These are phyloP conservation scores for Leptinotarsa haldemani DNA, from an alignment of 2,888 invertebrate species.

Conservation along the genomic window DNA sequence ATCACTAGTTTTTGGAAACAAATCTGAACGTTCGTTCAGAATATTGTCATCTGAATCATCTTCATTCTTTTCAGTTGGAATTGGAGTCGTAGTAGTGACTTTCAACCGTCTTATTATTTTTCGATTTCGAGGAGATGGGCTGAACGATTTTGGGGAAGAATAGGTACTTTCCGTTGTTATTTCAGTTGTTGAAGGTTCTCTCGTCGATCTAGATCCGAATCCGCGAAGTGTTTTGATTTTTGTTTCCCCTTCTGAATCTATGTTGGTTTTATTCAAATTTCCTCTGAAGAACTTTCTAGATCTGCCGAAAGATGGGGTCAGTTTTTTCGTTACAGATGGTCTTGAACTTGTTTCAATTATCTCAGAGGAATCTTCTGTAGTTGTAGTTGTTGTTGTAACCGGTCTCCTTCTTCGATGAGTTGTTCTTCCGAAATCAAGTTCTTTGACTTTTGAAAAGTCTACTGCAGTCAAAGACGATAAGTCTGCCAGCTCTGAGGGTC, in stretches of 20 bases:
- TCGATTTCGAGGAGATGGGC: slow-evolving; percentile 39
- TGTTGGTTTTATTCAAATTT: slow-evolving; percentile 24
- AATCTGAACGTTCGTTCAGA: neutral
- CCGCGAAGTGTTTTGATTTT: slow-evolving; percentile 18
- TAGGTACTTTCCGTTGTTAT: neutral
- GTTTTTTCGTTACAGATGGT: slow-evolving; percentile 45
- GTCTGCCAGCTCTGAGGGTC: slow-evolving; percentile 66
- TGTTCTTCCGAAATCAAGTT: slow-evolving; percentile 40
- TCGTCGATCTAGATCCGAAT: neutral
- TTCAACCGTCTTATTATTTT: slow-evolving; percentile 54
- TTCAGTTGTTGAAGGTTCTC: slow-evolving; percentile 32
- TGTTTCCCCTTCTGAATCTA: slow-evolving; percentile 27
- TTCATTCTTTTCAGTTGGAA: slow-evolving; percentile 26
- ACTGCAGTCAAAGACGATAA: slow-evolving; percentile 69
- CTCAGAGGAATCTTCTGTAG: slow-evolving; percentile 35
- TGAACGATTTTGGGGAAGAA: neutral
- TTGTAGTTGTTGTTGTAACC: slow-evolving; percentile 37
- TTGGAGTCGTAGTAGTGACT: slow-evolving; percentile 40
- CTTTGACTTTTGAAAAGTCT: slow-evolving; percentile 60
- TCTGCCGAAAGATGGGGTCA: slow-evolving; percentile 40
- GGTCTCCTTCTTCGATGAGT: slow-evolving; percentile 45
- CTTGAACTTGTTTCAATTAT: slow-evolving; percentile 45
- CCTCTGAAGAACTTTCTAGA: slow-evolving; percentile 39
- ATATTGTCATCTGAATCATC: slow-evolving; percentile 27
- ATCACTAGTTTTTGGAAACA: neutral